Conservation (phyloP, 1,140 invertebrate species). For the Drosophila kikkawai region DNA sequence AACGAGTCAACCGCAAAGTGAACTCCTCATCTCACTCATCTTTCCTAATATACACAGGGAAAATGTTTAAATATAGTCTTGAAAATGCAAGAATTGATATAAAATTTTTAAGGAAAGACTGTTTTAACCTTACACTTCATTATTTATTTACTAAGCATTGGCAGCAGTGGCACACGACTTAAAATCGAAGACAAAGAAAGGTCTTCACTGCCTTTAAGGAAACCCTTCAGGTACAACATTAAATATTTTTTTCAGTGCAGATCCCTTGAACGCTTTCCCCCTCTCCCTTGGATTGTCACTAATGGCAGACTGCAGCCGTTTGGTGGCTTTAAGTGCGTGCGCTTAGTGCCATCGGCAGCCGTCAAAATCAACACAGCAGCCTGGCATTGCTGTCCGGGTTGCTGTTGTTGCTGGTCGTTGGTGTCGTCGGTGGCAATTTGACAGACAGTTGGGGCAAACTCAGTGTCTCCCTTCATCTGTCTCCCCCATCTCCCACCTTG, state of each 20-base stretch:
- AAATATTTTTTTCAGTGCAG: not conserved
- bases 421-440: constrained; percentile 50
- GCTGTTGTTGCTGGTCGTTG: constrained; percentile 4
- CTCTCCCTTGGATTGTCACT: constrained; percentile 30
- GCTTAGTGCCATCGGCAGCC: constrained; percentile 79
- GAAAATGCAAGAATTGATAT: not conserved
- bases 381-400: constrained; percentile 2
- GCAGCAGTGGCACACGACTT: no score
- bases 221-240: not conserved
- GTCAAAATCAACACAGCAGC: constrained; percentile 73
- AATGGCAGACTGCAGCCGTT: constrained; percentile 61
- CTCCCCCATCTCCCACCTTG: not conserved
- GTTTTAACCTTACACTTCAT: no score
- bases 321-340: constrained; percentile 76
- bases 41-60: not conserved
- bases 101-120: no score
- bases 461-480: constrained; percentile 1
- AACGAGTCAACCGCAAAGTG: constrained; percentile 61
- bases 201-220: not conserved
- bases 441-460: constrained; percentile 66
- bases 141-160: no score
- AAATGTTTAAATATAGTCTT: not conserved
- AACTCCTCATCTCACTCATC: no score
- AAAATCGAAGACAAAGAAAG: no score
- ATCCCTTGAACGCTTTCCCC: not conserved